Conservation (phyloP, 2,797 vertebrate species). For the Helarctos malayanus region DNA sequence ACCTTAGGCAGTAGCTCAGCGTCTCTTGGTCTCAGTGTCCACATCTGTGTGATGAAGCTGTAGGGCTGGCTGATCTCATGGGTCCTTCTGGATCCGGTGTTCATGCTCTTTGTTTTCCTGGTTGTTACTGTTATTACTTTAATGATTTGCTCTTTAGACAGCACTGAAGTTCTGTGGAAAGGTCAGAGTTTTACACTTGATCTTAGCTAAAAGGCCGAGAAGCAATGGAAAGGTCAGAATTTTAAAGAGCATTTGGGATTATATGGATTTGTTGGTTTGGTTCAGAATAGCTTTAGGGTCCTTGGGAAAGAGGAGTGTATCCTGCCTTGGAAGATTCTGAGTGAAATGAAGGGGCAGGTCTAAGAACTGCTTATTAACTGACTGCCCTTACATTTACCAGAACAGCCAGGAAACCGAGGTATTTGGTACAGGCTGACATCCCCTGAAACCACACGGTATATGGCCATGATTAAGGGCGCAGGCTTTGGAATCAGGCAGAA, state of each 20-base stretch:
- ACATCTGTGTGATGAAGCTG: neutral
- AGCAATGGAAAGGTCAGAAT: neutral
- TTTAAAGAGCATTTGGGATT: conserved; percentile 49
- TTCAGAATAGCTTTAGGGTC: neutral
- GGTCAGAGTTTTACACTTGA: neutral
- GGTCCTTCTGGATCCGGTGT: neutral
- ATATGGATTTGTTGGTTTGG: neutral
- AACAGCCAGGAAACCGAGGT: neutral
- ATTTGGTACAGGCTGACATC: neutral
- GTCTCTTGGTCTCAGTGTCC: neutral
- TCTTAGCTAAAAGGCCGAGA: neutral
- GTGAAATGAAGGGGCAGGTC: neutral
- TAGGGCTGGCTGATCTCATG: neutral
- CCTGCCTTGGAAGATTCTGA: neutral
- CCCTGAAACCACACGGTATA: neutral
- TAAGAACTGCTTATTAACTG: neutral
- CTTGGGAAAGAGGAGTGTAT: neutral
- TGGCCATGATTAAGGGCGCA: neutral
- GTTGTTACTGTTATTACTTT: conserved; percentile 9
- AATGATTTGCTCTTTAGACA: neutral
- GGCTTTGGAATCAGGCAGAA: neutral
- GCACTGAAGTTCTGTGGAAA: neutral
- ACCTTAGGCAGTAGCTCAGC: neutral
- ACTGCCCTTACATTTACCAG: neutral
- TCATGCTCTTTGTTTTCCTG: neutral